Conservation (phyloP, 1,140 invertebrate genomes). For the Drosophila insularis region DNA sequence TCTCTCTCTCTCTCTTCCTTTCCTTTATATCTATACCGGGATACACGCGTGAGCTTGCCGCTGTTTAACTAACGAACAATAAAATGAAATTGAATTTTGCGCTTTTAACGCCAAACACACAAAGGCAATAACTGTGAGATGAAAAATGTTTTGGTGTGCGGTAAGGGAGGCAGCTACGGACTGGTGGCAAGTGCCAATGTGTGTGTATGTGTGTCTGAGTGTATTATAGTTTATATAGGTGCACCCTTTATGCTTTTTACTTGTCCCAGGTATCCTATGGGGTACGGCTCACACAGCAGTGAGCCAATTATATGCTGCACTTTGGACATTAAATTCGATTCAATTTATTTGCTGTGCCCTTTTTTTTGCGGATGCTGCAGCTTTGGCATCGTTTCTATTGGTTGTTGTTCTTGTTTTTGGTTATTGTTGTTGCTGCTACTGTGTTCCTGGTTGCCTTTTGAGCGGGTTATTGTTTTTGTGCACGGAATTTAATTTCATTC, state of each 20-base stretch:
- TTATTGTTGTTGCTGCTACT: slow-evolving; percentile 20
- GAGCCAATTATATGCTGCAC: slow-evolving; percentile 78
- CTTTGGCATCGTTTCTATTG: background rate
- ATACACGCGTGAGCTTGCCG: slow-evolving; percentile 27
- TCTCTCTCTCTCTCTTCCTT: background rate
- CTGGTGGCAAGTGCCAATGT: background rate
- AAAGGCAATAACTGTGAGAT: slow-evolving; percentile 56
- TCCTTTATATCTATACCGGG: background rate
- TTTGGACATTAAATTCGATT: slow-evolving; percentile 79
- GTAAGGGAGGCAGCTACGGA: background rate
- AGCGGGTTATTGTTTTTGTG: slow-evolving; percentile 71
- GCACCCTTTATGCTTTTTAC: slow-evolving; percentile 18
- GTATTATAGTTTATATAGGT: slow-evolving; percentile 10
- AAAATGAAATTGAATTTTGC: slow-evolving; percentile 80
- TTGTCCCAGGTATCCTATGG: slow-evolving; percentile 27
- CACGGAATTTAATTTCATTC: slow-evolving; percentile 76
- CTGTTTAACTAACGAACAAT: slow-evolving; percentile 77
- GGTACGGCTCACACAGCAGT: slow-evolving; percentile 38
- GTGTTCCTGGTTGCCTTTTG: slow-evolving; percentile 31
- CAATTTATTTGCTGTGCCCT: slow-evolving; percentile 60
- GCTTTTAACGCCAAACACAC: slow-evolving; percentile 75
- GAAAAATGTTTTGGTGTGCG: slow-evolving; percentile 8
- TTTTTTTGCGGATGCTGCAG: slow-evolving; percentile 43
- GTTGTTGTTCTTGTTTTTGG: no score
- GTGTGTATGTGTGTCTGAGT: background rate